Conservation (phyloP, 1,140 invertebrate genomes). For the Dermatophagoides farinae region DNA sequence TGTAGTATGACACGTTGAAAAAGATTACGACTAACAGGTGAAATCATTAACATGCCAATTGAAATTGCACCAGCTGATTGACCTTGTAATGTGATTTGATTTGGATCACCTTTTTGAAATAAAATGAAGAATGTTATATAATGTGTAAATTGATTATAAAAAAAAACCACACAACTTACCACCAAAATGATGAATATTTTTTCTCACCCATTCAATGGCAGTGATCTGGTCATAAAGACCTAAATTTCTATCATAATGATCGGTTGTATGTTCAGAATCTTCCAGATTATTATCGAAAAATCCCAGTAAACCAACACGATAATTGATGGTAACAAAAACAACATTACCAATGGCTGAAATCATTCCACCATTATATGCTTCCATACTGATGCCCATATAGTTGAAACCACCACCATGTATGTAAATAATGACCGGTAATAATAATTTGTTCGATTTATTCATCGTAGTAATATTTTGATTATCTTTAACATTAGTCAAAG, state of each 20-base stretch:
- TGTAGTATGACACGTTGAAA: conserved; percentile 47
- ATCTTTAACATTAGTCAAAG: neutral
- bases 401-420: conserved; percentile 63
- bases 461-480: neutral
- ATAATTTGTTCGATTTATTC: neutral
- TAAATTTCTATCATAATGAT: conserved; percentile 59
- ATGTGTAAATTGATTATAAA: neutral
- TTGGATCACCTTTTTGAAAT: conserved; percentile 38
- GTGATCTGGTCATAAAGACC: conserved; percentile 83
- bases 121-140: neutral
- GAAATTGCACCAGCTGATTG: conserved; percentile 87
- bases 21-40: conserved; percentile 57
- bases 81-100: conserved; percentile 82
- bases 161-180: conserved; percentile 31
- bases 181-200: conserved; percentile 79
- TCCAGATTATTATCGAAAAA: conserved; percentile 61
- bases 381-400: conserved; percentile 58
- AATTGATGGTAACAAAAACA: conserved; percentile 82
- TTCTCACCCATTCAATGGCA: conserved; percentile 76
- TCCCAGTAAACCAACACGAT: conserved; percentile 71
- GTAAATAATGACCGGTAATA: conserved; percentile 24
- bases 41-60: conserved; percentile 73
- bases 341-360: conserved; percentile 75
- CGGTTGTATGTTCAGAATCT: conserved; percentile 66
- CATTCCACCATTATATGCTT: conserved; percentile 71